phyloP scores from a whole-genome alignment of 2,113 vertebrate genomes.

The Ptyas mucosa region DNA sequence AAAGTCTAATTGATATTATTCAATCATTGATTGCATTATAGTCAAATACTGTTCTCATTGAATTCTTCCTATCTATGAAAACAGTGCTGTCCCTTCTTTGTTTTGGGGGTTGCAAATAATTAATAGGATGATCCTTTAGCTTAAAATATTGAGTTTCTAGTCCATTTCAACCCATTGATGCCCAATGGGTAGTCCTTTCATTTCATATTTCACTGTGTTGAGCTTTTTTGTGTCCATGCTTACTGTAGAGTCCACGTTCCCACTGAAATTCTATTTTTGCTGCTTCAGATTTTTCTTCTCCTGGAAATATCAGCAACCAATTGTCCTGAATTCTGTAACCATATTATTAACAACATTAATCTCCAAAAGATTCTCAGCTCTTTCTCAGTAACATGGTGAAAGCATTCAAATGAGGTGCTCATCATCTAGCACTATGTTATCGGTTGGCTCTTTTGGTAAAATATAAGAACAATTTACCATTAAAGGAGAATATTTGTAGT shows the following conservation, averaged over 20 bases:
- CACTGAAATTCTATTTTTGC: not conserved
- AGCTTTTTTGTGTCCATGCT: not conserved
- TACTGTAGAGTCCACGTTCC: not conserved
- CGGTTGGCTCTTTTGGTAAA: not conserved
- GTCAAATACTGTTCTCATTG: not conserved
- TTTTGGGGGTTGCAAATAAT: not conserved
- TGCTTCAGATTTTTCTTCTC: not conserved
- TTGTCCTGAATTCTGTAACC: not conserved
- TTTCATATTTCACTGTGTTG: not conserved
- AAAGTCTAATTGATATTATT: not conserved
- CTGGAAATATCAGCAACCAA: not conserved
- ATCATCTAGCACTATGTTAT: not conserved
- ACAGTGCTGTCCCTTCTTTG: not conserved
- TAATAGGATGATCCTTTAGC: not conserved
- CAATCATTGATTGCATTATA: not conserved
- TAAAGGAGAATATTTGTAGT: not conserved
- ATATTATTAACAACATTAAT: not conserved
- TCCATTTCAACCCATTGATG: not conserved
- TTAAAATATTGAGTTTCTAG: not conserved
- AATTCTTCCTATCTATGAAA: not conserved
- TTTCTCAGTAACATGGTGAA: not conserved
- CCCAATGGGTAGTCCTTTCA: not conserved
- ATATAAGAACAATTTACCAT: not conserved
- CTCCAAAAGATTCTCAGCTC: not conserved
- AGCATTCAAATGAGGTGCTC: not conserved